Conservation (phyloP, 2,113 vertebrate species). For the Plectropomus leopardus region DNA sequence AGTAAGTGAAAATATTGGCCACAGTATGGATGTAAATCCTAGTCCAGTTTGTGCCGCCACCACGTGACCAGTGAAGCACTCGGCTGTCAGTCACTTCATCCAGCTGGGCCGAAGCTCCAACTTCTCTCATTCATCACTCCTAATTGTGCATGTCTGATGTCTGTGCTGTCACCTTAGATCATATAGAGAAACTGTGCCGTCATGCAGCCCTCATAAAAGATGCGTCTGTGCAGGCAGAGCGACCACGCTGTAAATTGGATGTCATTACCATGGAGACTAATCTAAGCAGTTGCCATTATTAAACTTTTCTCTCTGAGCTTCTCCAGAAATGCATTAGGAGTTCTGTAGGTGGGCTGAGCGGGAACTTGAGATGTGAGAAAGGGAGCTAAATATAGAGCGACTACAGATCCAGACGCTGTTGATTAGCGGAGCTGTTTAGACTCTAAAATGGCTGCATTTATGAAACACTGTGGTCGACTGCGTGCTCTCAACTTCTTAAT, state of each 20-base stretch:
- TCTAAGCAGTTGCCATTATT: slow-evolving; percentile 70
- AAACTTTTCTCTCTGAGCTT: slow-evolving; percentile 69
- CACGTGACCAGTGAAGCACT: too few relatives aligned
- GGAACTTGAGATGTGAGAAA: slow-evolving; percentile 68
- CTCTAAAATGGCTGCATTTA: slow-evolving; percentile 50
- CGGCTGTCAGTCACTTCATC: not conserved
- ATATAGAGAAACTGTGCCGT: not conserved
- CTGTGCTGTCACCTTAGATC: slow-evolving; percentile 16
- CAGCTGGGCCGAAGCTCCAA: not conserved
- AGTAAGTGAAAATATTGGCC: too few relatives aligned
- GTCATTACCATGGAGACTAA: slow-evolving; percentile 74
- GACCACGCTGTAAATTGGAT: slow-evolving; percentile 2
- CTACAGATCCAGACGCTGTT: slow-evolving; percentile 61
- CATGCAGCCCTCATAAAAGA: not conserved
- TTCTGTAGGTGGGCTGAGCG: slow-evolving; percentile 73
- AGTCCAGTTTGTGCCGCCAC: not conserved
- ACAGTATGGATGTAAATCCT: too few relatives aligned
- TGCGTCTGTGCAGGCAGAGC: not conserved
- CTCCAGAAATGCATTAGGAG: slow-evolving; percentile 67
- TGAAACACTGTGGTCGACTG: slow-evolving; percentile 8
- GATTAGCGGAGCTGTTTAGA: slow-evolving; percentile 65
- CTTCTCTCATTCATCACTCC: not conserved
- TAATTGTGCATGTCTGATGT: not conserved
- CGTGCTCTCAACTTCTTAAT: not conserved
- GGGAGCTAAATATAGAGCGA: slow-evolving; percentile 75